These are phyloP conservation scores for Emberiza fucata DNA, from an alignment of 2,113 vertebrate species.

Conservation along the genomic window DNA sequence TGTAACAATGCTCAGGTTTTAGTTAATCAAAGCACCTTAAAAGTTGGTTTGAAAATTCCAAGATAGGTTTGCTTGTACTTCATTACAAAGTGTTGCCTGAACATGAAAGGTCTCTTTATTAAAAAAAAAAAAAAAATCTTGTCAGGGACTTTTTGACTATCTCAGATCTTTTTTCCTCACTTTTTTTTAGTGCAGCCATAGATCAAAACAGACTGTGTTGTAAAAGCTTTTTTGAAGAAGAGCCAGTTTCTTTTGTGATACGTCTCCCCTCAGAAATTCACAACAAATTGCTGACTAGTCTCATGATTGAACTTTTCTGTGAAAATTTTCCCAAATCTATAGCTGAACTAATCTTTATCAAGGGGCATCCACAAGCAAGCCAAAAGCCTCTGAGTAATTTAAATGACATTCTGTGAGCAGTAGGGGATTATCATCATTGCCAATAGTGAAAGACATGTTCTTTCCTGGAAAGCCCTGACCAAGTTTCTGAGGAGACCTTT, in stretches of 20 bases:
- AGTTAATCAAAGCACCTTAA: slow-evolving; percentile 14
- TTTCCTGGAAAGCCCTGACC: neutral
- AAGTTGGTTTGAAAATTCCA: slow-evolving; percentile 18
- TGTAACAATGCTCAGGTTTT: neutral
- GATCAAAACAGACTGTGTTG: slow-evolving; percentile 39
- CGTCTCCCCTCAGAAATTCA: slow-evolving; percentile 11
- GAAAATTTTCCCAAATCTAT: neutral
- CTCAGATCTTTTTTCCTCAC: neutral
- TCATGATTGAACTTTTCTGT: neutral
- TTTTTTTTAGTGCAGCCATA: neutral
- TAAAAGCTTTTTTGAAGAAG: slow-evolving; percentile 56
- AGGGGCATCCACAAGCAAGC: neutral
- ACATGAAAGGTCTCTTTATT: slow-evolving; percentile 20
- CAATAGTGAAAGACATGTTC: neutral
- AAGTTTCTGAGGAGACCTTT: neutral
- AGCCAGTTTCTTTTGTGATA: slow-evolving; percentile 24
- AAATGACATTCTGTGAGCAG: neutral
- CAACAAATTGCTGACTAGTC: neutral
- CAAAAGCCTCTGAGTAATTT: neutral
- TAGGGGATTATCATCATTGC: neutral
- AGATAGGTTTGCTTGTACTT: slow-evolving; percentile 8
- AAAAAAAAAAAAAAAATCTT: neutral
- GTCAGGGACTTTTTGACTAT: neutral
- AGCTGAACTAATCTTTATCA: neutral
- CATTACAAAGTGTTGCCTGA: slow-evolving; percentile 1